Evolutionary conservation across 2,888 invertebrate species (phyloP).

Genomic region (Acrobasis consociella): DNA sequence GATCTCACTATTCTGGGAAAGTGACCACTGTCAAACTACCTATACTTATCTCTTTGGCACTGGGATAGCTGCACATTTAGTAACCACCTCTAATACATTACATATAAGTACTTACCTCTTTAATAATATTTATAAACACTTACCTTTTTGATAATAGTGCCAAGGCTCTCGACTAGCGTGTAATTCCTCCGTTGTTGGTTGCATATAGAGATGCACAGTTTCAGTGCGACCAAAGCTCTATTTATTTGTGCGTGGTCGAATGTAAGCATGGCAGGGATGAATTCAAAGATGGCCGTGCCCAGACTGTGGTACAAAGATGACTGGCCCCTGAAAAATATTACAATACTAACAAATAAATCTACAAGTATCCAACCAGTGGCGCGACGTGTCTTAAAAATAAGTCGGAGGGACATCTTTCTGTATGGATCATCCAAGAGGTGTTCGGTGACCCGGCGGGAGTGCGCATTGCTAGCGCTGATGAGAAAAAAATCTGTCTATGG

Average conservation of each 20-base stretch:
- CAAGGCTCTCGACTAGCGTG: constrained; percentile 89
- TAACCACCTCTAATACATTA: not conserved
- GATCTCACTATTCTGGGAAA: too few relatives aligned
- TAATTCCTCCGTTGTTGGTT: constrained; percentile 86
- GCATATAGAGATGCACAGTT: constrained; percentile 90
- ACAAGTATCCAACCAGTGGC: too few relatives aligned
- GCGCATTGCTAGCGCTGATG: too few relatives aligned
- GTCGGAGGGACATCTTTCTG: too few relatives aligned
- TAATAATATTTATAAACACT: not conserved
- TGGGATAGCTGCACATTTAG: too few relatives aligned
- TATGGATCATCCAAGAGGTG: too few relatives aligned
- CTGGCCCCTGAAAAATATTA: constrained; percentile 83
- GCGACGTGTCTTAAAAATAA: too few relatives aligned
- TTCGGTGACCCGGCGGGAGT: too few relatives aligned
- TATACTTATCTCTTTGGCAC: not conserved
- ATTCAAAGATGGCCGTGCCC: constrained; percentile 93
- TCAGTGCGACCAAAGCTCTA: constrained; percentile 88
- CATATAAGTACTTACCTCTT: not conserved
- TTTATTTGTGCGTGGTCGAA: constrained; percentile 92
- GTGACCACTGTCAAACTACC: not conserved
- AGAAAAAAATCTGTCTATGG: too few relatives aligned
- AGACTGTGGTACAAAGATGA: constrained; percentile 96
- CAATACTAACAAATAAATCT: not conserved
- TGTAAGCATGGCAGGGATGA: constrained; percentile 96
- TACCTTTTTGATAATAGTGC: constrained; percentile 88